Evolutionary conservation across 2,888 invertebrate genomes (phyloP).

Genomic region (Drosophila ustulata): DNA sequence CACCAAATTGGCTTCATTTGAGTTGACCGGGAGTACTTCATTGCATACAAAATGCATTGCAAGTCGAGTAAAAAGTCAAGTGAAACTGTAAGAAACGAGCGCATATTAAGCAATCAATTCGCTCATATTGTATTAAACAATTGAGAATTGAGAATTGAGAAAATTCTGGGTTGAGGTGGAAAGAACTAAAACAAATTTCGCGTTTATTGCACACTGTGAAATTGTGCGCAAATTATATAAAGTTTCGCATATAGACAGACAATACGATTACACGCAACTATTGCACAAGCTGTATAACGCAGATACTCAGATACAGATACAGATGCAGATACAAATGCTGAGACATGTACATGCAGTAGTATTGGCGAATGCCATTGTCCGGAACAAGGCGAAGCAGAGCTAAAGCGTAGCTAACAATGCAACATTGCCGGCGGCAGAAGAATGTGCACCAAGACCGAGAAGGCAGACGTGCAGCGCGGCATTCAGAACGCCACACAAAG

Average conservation of each 20-base stretch:
- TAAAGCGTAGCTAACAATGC: slow-evolving; percentile 64
- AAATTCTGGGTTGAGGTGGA: slow-evolving; percentile 49
- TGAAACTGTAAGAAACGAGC: background rate
- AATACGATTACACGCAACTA: slow-evolving; percentile 20
- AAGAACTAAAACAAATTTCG: slow-evolving; percentile 65
- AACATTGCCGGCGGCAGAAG: slow-evolving; percentile 31
- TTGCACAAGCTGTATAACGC: slow-evolving; percentile 22
- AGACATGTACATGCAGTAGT: slow-evolving; percentile 21
- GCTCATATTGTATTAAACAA: slow-evolving; percentile 33
- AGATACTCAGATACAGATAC: slow-evolving; percentile 31
- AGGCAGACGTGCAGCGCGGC: slow-evolving; percentile 45
- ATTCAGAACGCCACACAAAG: slow-evolving; percentile 59
- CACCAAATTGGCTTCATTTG: slow-evolving; percentile 42
- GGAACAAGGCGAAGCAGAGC: slow-evolving; percentile 33
- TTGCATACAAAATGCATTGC: background rate
- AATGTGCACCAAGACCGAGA: slow-evolving; percentile 35
- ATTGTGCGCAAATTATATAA: slow-evolving; percentile 67
- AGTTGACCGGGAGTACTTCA: slow-evolving; percentile 9
- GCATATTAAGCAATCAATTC: slow-evolving; percentile 54
- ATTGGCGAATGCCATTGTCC: slow-evolving; percentile 64
- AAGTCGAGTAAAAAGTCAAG: background rate
- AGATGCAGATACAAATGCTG: slow-evolving; percentile 27
- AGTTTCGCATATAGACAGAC: slow-evolving; percentile 20
- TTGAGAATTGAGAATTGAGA: slow-evolving; percentile 19
- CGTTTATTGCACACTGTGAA: slow-evolving; percentile 55